Percentiles rank a stretch among this genome's conserved stretches.
These are phyloP conservation scores for Phaetusa simplex DNA, from an alignment of 2,113 vertebrate species.

Conservation along the genomic window DNA sequence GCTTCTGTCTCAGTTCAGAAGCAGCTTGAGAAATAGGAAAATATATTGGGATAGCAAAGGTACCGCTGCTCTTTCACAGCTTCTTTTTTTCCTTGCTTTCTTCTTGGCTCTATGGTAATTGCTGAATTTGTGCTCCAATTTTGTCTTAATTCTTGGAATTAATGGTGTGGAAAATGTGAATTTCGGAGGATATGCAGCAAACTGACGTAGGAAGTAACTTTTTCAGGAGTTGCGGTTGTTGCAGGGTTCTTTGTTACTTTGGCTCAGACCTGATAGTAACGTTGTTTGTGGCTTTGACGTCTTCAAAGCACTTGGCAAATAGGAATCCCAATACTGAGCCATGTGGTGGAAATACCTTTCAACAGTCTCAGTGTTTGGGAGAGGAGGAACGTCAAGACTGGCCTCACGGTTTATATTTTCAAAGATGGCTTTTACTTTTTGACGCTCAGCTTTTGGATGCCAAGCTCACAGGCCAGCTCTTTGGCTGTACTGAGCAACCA, in stretches of 20 bases:
- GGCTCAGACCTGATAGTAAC: neutral
- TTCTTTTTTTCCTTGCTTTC: neutral
- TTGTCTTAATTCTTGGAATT: neutral
- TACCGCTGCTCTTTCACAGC: neutral
- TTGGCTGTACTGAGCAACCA: neutral
- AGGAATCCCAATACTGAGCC: neutral
- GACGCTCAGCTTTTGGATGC: neutral
- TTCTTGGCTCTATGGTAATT: neutral
- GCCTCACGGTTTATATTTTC: neutral
- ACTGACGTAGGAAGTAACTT: neutral
- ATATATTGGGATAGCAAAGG: neutral
- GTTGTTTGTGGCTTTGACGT: neutral
- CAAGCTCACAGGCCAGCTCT: neutral
- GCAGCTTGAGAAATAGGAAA: neutral
- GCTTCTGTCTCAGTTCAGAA: neutral
- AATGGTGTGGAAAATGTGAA: neutral
- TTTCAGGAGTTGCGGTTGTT: neutral
- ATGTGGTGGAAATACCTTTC: neutral
- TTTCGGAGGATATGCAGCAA: neutral
- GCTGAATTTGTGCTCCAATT: neutral
- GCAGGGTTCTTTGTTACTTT: neutral
- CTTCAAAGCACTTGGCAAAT: neutral
- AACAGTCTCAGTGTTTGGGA: neutral
- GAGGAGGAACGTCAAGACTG: neutral
- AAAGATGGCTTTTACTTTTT: neutral